Evolutionary conservation across 2,113 vertebrate species (phyloP).

Genomic region (Macaca fascicularis): DNA sequence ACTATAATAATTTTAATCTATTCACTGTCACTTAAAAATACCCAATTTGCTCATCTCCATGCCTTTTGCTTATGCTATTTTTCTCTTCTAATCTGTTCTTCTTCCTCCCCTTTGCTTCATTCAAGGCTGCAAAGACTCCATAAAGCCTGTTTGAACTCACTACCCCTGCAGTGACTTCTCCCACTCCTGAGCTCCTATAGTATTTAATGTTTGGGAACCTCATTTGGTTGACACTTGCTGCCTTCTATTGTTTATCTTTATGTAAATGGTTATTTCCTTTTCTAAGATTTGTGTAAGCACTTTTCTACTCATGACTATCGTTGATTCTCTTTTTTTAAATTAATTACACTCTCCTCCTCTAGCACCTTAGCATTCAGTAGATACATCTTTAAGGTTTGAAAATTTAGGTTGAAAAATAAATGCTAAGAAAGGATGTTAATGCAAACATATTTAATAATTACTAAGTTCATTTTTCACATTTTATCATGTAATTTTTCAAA

Average conservation of each 20-base stretch:
- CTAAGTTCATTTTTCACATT: neutral
- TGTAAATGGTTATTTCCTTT: neutral
- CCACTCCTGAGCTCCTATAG: neutral
- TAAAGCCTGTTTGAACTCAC: neutral
- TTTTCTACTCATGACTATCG: neutral
- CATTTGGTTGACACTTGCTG: neutral
- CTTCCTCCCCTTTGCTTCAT: neutral
- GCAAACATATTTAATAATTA: neutral
- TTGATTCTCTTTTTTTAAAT: neutral
- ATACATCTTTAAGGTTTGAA: neutral
- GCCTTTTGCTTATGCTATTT: neutral
- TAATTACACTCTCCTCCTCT: neutral
- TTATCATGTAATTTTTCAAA: slow-evolving; percentile 11
- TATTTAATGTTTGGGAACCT: neutral
- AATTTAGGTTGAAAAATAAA: neutral
- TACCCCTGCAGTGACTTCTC: neutral
- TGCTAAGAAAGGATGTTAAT: neutral
- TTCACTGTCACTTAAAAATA: neutral
- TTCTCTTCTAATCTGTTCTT: neutral
- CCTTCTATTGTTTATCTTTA: neutral
- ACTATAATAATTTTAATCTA: neutral
- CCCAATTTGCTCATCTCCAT: neutral
- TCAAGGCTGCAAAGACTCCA: neutral
- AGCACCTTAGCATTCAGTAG: neutral
- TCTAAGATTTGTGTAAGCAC: neutral